These are phyloP conservation scores for Nibea coibor DNA, from an alignment of 2,113 vertebrate genomes.

Conservation along the genomic window DNA sequence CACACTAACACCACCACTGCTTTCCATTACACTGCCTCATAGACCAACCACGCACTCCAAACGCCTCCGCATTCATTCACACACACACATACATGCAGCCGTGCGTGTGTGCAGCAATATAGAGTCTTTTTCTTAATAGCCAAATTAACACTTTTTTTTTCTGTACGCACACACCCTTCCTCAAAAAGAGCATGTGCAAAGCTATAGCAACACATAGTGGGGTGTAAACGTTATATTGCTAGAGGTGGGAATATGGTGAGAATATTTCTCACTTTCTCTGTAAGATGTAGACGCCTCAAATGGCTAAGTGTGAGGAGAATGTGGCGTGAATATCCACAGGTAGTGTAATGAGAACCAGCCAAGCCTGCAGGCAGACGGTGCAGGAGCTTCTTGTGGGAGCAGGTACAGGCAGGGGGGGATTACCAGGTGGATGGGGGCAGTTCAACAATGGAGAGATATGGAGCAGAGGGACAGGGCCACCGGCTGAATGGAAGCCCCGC, in stretches of 20 bases:
- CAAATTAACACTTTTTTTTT: constrained; percentile 52
- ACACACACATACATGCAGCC: not conserved
- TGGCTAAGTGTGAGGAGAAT: constrained; percentile 50
- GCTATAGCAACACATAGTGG: constrained; percentile 34
- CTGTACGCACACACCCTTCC: not conserved
- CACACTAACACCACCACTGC: constrained; percentile 45
- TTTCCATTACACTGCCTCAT: constrained; percentile 50
- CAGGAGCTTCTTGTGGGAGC: constrained; percentile 4
- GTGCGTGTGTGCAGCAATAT: constrained; percentile 10
- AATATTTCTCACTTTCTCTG: constrained; percentile 55
- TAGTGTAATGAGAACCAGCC: constrained; percentile 53
- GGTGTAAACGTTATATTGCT: constrained; percentile 49
- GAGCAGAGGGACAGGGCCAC: constrained; percentile 27
- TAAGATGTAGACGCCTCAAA: constrained; percentile 19
- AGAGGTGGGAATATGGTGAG: constrained; percentile 46
- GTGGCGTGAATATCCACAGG: constrained; percentile 54
- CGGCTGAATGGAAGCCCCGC: constrained; percentile 33
- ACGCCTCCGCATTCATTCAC: constrained; percentile 27
- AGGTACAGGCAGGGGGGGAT: constrained; percentile 25
- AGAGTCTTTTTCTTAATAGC: constrained; percentile 15
- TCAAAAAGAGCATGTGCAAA: constrained; percentile 25
- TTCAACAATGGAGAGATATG: constrained; percentile 48
- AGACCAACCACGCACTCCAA: constrained; percentile 7
- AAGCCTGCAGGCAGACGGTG: constrained; percentile 20
- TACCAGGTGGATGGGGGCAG: constrained; percentile 14